Evolutionary conservation across 2,888 invertebrate genomes (phyloP).

Genomic region (Ctena decussata): DNA sequence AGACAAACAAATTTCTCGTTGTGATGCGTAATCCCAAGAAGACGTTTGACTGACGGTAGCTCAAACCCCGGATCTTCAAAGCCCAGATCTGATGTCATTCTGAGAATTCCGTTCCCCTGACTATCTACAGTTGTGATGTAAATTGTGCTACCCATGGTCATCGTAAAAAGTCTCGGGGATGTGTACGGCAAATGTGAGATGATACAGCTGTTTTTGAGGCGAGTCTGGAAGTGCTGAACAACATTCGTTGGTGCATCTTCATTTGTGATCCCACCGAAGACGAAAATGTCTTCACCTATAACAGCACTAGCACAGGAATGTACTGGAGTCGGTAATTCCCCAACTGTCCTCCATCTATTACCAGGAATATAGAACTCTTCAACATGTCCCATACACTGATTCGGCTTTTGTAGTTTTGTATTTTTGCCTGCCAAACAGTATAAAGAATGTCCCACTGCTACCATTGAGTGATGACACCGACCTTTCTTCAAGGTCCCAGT

Average conservation of each 20-base stretch:
- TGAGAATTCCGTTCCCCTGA: conserved; percentile 47
- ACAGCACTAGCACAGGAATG: conserved; percentile 58
- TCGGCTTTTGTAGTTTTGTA: conserved; percentile 38
- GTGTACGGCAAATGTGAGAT: conserved; percentile 50
- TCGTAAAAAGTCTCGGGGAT: conserved; percentile 38
- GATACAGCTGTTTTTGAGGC: conserved; percentile 52
- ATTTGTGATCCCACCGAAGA: conserved; percentile 64
- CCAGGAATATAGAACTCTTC: conserved; percentile 65
- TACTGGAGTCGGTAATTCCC: conserved; percentile 60
- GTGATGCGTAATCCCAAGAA: conserved; percentile 61
- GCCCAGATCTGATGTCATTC: conserved; percentile 35
- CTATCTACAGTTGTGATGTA: conserved; percentile 42
- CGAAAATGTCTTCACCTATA: conserved; percentile 57
- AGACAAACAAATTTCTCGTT: conserved; percentile 53
- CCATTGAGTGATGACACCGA: conserved; percentile 64
- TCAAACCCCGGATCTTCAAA: conserved; percentile 49
- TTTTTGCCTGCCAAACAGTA: conserved; percentile 64
- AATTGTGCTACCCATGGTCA: conserved; percentile 46
- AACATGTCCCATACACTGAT: conserved; percentile 54
- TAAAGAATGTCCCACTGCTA: conserved; percentile 57
- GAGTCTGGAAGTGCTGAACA: conserved; percentile 65
- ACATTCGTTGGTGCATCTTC: conserved; percentile 31
- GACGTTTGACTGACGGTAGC: conserved; percentile 35
- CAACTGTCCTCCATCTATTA: conserved; percentile 59
- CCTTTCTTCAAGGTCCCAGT: conserved; percentile 61